phyloP scores from a whole-genome alignment of 64 coral and sea anemone species.

The Dendronephthya gigantea region DNA sequence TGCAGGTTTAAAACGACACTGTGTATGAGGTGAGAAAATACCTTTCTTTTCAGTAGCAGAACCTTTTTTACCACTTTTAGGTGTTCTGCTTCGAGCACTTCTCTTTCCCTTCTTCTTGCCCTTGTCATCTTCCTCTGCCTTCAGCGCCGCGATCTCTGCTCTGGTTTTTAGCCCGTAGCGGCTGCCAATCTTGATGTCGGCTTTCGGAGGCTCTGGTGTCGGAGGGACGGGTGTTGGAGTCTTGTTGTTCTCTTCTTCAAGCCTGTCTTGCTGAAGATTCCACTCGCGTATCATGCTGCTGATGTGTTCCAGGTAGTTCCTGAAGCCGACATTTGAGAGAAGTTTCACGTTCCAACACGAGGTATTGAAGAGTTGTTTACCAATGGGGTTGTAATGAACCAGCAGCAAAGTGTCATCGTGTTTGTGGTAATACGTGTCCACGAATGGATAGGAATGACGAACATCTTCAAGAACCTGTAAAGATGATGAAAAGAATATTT shows the following conservation, averaged over 20 bases:
- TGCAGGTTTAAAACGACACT: too few relatives aligned
- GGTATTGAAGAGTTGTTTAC: conserved; percentile 36
- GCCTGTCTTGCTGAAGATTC: conserved; percentile 51
- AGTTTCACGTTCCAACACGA: conserved; percentile 69
- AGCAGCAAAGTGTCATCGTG: conserved; percentile 70
- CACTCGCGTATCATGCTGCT: conserved; percentile 52
- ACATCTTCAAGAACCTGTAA: conserved; percentile 66
- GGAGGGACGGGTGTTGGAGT: conserved; percentile 82
- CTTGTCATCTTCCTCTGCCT: conserved; percentile 92
- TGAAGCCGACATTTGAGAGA: conserved; percentile 90
- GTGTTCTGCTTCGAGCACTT: conserved; percentile 45
- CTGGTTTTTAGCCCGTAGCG: conserved; percentile 87
- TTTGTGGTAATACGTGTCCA: conserved; percentile 93
- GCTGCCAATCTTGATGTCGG: conserved; percentile 70
- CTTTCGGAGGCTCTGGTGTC: conserved; percentile 49
- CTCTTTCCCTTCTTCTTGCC: conserved; percentile 85
- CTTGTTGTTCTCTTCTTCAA: conserved; percentile 51
- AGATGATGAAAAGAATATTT: neutral
- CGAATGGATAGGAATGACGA: conserved; percentile 44
- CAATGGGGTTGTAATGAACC: conserved; percentile 75
- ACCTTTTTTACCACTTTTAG: conserved; percentile 33
- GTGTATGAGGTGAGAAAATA: neutral
- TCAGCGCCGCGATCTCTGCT: conserved; percentile 57
- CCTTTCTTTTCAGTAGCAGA: conserved; percentile 27
- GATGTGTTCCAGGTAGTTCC: conserved; percentile 89